Base-by-base conservation (phyloP, 2,888 invertebrate genomes). In the Salpingus planirostris region DNA sequence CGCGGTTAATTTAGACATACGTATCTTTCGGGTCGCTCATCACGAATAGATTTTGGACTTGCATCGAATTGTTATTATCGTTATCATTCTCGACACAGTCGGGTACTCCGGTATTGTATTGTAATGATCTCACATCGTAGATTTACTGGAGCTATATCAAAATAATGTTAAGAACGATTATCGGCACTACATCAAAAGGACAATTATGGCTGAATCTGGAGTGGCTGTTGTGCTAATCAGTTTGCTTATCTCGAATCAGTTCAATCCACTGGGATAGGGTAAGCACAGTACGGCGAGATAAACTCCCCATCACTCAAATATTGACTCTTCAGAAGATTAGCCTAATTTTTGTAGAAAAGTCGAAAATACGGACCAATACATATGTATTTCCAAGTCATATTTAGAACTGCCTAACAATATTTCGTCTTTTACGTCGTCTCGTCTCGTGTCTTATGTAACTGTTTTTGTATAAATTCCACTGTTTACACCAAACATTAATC, bases 401-500 rank as follows among this genome's bases (percentile, higher is more conserved):
- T 31, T 28, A 28, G 40, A 43, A 36, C 38, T 43, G 38, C 34
- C 30, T 42, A 42, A 32, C 42, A 42, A 33, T 14, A 39, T 29
- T 36, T 40, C 38, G 38, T 44, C 38, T 29, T 24, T n/a, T n/a
- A n/a, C n/a, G n/a, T n/a, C n/a, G n/a, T n/a, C n/a, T n/a, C 33
- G 13, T 13, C 13, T 22, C 28, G 34, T 36, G 31, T 33, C 33
- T 45, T 45, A 45, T 38, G 40, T 41, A 45, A 45, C 33, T 40
- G 18, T 37, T 40, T 41, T 42, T 37, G 33, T 29, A 40, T 33
- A 42, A 43, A 45, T 43, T 45, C 39, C 38, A 41, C 33, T 47
- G 42, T 46, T 47, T 42, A 36, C 44, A 30, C 25, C 40, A 39
- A 29, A 35, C 39, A 39, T 25, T 44, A 43, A 47, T 44, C 38